phyloP scores from a whole-genome alignment of 2,113 vertebrate genomes.

The Cyanoramphus novaezelandiae region DNA sequence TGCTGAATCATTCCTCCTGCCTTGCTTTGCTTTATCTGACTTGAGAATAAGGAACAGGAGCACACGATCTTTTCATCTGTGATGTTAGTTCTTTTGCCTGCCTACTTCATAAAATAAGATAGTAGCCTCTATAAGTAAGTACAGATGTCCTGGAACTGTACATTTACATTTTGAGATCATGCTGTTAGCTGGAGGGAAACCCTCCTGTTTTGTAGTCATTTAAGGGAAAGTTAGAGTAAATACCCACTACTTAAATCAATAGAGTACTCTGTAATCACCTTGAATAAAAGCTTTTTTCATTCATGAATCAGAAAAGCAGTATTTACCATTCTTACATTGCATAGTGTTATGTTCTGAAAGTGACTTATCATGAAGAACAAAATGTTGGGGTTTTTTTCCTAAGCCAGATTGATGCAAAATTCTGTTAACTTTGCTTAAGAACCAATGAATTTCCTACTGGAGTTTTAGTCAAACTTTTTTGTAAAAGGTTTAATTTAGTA shows the following conservation, averaged over 20 bases:
- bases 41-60: not conserved
- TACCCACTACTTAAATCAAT: not conserved
- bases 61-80: not conserved
- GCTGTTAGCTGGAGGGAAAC: not conserved
- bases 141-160: not conserved
- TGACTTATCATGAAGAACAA: not conserved
- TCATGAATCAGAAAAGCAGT: not conserved
- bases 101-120: not conserved
- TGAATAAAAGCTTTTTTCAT: constrained; percentile 44
- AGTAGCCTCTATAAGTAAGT: not conserved
- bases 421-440: not conserved
- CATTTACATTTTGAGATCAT: not conserved
- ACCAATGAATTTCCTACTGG: not conserved
- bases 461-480: not conserved
- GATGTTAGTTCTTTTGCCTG: not conserved
- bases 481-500: not conserved
- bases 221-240: not conserved
- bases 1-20: not conserved
- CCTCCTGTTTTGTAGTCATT: not conserved
- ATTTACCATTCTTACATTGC: constrained; percentile 6
- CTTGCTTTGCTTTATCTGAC: not conserved
- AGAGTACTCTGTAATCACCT: constrained; percentile 28
- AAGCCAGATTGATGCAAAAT: not conserved
- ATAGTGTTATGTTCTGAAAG: not conserved
- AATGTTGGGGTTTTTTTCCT: rapidly evolving